Evolutionary conservation across 2,888 invertebrate genomes (phyloP), one percentile per base, ranked within the genome.

Genomic region (Hypercompe scribonia): DNA sequence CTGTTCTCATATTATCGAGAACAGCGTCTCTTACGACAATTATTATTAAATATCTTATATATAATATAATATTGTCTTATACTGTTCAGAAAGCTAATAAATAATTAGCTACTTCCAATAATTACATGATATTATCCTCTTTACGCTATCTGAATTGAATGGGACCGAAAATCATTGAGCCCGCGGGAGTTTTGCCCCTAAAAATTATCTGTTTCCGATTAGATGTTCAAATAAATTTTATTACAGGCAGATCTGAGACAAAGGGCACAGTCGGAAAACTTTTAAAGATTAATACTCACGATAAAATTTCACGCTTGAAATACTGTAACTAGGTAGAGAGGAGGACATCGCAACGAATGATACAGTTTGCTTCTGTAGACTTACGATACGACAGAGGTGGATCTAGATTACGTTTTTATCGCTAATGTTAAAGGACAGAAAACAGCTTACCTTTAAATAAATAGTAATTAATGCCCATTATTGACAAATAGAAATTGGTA

Each of bases 291-390:
- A 94, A 95, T 95, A 94, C 92, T 90, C 89, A 86, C 90, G 95
- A 95, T 95, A 94, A 94, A 94, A 95, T 94, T 95, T 94, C 92
- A 92, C 94, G 93, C 90, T 91, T 90, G 90, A 92, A 90, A 87
- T 90, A 86, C 87, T 90, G 87, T 90, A 90, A 91, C 91, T 92
- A 91, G 91, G 81, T 81, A 79, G 90, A 91, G 89, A 80, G 80
- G 87, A 89, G 89, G 90, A 88, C 88, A 86, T 78, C 80, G 87
- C 86, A 85, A 81, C 85, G 87, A 87, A 89, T 89, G 90, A 90
- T 91, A 92, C 90, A 89, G 86, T 86, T 83, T 80, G 85, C 82
- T 74, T 77, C 65, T 79, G 80, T 82, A 91, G 93, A 90, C 77
- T 68, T 89, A 81, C 28, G 67, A 81, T 77, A 3, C 24, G 36